Percentiles rank a stretch among this genome's conserved stretches.
These are phyloP conservation scores for Noctua janthe DNA, from an alignment of 2,888 invertebrate genomes.

Conservation along the genomic window DNA sequence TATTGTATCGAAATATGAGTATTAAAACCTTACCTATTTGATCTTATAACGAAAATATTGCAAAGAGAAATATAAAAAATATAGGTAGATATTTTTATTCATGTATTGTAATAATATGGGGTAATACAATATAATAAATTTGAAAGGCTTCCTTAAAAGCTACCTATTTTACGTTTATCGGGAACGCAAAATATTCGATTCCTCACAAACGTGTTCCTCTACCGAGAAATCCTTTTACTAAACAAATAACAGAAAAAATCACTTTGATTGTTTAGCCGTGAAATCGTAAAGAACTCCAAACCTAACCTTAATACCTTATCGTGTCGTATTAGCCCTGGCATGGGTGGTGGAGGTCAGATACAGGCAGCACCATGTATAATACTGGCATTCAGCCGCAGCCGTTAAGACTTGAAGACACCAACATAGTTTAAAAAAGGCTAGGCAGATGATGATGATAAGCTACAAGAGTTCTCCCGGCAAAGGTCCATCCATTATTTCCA, in stretches of 20 bases:
- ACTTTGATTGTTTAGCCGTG: not conserved
- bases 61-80: not conserved
- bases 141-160: not conserved
- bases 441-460: not conserved
- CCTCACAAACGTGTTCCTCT: not conserved
- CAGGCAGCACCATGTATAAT: not conserved
- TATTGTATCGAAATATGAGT: not conserved
- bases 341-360: not conserved
- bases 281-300: not conserved
- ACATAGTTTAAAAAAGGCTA: not conserved
- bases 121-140: not conserved
- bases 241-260: not conserved
- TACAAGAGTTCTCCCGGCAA: not conserved
- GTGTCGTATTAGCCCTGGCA: not conserved
- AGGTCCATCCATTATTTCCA: not conserved
- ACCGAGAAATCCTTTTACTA: not conserved
- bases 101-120: not conserved
- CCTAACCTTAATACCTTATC: not conserved
- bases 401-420: not conserved
- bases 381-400: not conserved
- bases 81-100: not conserved
- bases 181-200: not conserved
- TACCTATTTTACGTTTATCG: not conserved
- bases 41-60: not conserved
- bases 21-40: conserved; percentile 5